phyloP scores from a whole-genome alignment of 2,113 vertebrate species.

The Semicossyphus pulcher region DNA sequence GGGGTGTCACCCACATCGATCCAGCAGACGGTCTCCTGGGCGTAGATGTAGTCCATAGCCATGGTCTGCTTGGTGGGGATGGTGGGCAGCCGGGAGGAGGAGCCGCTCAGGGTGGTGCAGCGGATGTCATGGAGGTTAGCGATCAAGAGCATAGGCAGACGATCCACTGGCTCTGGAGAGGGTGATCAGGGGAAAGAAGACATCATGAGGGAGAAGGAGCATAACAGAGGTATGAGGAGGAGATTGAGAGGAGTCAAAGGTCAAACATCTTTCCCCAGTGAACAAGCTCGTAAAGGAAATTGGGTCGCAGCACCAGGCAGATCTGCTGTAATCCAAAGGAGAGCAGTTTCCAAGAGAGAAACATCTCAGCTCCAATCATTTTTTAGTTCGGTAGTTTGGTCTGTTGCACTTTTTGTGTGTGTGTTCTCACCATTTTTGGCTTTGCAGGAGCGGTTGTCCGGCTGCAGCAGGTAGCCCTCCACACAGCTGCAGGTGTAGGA shows the following conservation, averaged over 20 bases:
- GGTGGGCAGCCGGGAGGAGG: constrained; percentile 86
- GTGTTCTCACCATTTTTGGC: constrained; percentile 91
- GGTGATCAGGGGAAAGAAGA: background rate
- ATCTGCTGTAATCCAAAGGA: constrained; percentile 8
- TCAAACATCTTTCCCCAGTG: background rate
- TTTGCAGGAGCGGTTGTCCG: constrained; percentile 97
- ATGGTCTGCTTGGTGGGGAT: constrained; percentile 94
- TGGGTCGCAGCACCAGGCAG: background rate
- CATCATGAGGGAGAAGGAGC: background rate
- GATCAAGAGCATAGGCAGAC: constrained; percentile 91
- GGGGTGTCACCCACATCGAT: constrained; percentile 92
- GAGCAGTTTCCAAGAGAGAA: constrained; percentile 3
- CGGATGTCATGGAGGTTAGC: constrained; percentile 97
- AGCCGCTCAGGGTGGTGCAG: constrained; percentile 90
- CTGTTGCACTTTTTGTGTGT: background rate
- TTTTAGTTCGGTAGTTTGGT: background rate
- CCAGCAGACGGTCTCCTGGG: constrained; percentile 95
- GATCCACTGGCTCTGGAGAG: constrained; percentile 84
- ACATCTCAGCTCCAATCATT: background rate
- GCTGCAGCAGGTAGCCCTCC: constrained; percentile 94
- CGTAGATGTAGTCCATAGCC: constrained; percentile 96
- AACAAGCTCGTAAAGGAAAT: constrained; percentile 17
- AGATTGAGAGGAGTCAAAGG: background rate
- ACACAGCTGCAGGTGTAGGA: constrained; percentile 94
- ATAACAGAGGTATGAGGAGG: background rate